Conservation (phyloP, 1,140 invertebrate genomes). For the Harpegnathos saltator region DNA sequence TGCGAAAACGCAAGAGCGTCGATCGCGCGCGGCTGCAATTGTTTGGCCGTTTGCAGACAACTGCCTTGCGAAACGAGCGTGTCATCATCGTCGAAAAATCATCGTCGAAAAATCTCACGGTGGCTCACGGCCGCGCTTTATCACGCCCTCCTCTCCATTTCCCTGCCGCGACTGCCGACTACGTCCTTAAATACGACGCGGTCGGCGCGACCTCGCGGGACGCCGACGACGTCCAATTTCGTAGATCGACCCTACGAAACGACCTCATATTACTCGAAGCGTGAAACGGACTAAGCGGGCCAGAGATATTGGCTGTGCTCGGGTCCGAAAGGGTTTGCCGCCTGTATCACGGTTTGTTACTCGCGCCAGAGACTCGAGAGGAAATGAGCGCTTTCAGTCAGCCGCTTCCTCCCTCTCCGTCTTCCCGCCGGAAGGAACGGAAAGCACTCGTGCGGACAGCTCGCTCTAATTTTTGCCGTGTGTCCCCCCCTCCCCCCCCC, state of each 20-base stretch:
- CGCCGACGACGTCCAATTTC: conserved; percentile 48
- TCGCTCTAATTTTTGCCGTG: conserved; percentile 22
- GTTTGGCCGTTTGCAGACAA: too few species aligned
- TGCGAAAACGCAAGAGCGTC: too few species aligned
- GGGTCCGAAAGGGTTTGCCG: conserved; percentile 5
- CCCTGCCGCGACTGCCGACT: background rate
- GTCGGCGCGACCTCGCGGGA: background rate
- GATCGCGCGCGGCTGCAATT: too few species aligned
- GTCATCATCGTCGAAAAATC: too few species aligned
- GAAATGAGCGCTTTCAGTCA: conserved; percentile 15
- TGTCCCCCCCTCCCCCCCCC: conserved; percentile 17
- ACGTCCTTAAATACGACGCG: background rate
- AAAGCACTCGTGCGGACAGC: background rate
- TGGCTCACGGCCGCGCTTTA: background rate
- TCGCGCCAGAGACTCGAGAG: conserved; percentile 9
- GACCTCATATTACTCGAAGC: conserved; percentile 32
- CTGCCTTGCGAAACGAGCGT: too few species aligned
- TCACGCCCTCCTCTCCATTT: background rate
- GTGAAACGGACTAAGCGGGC: conserved; percentile 31
- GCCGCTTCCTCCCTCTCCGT: background rate
- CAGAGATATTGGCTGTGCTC: conserved; percentile 34
- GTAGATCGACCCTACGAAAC: conserved; percentile 14
- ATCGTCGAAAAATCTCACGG: background rate
- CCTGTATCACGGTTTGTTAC: conserved; percentile 40
- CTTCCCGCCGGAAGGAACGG: background rate